phyloP scores from a whole-genome alignment of 2,888 invertebrate species.

The Habroteleia sp. region DNA sequence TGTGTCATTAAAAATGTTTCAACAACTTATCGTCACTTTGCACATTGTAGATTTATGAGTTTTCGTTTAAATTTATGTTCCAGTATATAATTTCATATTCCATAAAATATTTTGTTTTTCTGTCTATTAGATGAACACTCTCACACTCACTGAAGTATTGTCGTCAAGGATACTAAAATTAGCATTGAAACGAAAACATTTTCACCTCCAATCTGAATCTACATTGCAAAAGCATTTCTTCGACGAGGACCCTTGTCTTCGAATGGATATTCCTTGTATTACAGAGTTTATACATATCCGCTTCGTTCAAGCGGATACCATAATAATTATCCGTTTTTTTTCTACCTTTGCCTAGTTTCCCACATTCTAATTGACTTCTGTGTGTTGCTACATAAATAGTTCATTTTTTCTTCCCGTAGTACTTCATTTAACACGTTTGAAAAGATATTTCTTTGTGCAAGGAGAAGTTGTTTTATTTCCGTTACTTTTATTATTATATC shows the following conservation, averaged over 20 bases:
- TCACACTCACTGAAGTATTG: conserved; percentile 9
- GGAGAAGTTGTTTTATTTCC: no score
- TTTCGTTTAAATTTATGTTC: no score
- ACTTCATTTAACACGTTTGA: not conserved
- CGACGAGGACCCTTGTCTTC: conserved; percentile 19
- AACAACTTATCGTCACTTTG: no score
- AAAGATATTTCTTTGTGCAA: not conserved
- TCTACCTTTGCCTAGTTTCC: conserved; percentile 12
- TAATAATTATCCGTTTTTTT: conserved; percentile 21
- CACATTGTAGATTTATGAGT: no score
- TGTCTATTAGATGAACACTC: conserved; percentile 9
- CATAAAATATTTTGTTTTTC: conserved; percentile 9
- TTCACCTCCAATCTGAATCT: conserved; percentile 40
- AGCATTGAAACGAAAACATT: conserved; percentile 51
- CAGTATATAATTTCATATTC: conserved; percentile 3
- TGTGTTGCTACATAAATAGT: conserved; percentile 5
- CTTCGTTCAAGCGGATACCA: conserved; percentile 16
- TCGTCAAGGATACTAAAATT: conserved; percentile 29
- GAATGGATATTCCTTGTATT: conserved; percentile 51
- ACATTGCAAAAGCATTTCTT: conserved; percentile 38
- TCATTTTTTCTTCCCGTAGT: not conserved
- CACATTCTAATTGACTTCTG: conserved; percentile 23
- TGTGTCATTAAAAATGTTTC: no score
- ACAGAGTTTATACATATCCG: conserved; percentile 41
- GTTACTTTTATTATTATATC: no score